Percentiles rank a stretch among this genome's conserved stretches.
Conservation (phyloP, 1,140 invertebrate genomes). For the Trachymyrmex cornetzi region DNA sequence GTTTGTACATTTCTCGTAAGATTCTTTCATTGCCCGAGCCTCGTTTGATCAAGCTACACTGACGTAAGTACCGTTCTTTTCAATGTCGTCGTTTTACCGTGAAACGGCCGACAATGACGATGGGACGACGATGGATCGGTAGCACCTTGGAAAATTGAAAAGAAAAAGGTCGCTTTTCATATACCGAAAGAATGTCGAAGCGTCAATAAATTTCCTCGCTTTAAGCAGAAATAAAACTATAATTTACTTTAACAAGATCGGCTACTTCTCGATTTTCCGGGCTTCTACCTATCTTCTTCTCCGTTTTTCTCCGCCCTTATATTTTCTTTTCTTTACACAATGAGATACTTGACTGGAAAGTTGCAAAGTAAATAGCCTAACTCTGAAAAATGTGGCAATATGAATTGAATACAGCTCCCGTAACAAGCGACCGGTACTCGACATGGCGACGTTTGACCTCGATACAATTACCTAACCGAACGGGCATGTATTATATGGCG, state of each 20-base stretch:
- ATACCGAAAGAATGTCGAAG: conserved; percentile 26
- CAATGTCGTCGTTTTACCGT: conserved; percentile 13
- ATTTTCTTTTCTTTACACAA: neutral
- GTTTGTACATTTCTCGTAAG: neutral
- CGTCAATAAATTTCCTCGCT: neutral
- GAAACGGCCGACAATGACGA: neutral
- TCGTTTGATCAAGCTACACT: neutral
- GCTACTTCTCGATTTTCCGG: neutral
- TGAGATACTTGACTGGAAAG: neutral
- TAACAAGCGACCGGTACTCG: conserved; percentile 10
- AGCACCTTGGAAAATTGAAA: conserved; percentile 17
- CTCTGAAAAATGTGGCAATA: neutral
- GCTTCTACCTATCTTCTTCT: neutral
- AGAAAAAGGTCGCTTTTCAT: neutral
- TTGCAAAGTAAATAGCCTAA: neutral
- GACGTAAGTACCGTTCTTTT: neutral
- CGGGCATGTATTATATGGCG: conserved; percentile 5
- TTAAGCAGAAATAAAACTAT: neutral
- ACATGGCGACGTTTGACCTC: conserved; percentile 27
- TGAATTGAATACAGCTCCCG: neutral
- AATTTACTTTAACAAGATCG: conserved; percentile 11
- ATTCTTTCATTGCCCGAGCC: conserved; percentile 1
- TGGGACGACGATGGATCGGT: conserved; percentile 20
- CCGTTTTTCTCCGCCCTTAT: neutral
- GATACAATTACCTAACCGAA: conserved; percentile 56